Conservation (phyloP, 2,888 invertebrate species). For the Neoitamus cyanurus region DNA sequence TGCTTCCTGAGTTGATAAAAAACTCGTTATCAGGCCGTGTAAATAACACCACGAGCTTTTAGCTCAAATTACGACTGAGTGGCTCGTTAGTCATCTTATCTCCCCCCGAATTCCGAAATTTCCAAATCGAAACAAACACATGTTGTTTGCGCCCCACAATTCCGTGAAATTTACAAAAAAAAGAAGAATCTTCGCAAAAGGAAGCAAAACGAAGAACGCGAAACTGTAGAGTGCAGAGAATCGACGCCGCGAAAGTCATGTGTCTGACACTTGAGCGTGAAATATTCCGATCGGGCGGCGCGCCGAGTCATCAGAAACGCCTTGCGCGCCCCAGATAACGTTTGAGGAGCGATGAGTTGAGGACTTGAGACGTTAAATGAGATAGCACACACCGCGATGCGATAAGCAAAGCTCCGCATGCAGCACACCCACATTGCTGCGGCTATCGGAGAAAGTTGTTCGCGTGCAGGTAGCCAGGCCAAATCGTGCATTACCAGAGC, state of each 20-base stretch:
- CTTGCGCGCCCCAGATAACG: not conserved
- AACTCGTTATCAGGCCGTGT: not conserved
- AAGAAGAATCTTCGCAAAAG: not conserved
- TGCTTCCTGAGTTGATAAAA: not conserved
- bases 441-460: not conserved
- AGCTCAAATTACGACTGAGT: not conserved
- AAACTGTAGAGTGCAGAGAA: not conserved
- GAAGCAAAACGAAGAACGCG: not conserved
- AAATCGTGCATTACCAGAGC: not conserved
- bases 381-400: not conserved
- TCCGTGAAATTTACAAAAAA: not conserved
- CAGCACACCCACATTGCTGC: not conserved
- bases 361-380: not conserved
- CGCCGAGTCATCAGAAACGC: not conserved
- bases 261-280: not conserved
- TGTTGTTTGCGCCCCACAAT: not conserved
- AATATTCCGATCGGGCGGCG: conserved; percentile 6
- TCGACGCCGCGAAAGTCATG: not conserved
- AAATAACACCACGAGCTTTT: not conserved
- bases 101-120: not conserved
- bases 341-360: not conserved
- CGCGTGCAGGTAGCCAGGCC: not conserved
- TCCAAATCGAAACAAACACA: not conserved
- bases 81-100: not conserved
- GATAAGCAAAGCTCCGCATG: not conserved